These are phyloP conservation scores for Orthosia gracilis DNA, from an alignment of 2,888 invertebrate species.

Conservation along the genomic window DNA sequence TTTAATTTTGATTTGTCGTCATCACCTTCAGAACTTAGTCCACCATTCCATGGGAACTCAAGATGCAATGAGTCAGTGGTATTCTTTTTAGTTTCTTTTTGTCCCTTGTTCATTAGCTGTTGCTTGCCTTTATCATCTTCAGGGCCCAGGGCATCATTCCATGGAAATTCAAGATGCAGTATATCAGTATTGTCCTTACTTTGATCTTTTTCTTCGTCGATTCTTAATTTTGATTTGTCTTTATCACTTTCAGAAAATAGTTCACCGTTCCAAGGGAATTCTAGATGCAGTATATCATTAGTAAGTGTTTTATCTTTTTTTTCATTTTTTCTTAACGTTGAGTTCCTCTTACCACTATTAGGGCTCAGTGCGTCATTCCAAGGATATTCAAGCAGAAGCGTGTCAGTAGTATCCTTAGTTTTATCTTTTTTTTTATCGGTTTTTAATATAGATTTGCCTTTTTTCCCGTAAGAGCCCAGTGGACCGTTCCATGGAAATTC, in stretches of 20 bases:
- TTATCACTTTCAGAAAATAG: no score
- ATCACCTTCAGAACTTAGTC: background rate
- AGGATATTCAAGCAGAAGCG: slow-evolving; percentile 20
- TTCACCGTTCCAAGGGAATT: slow-evolving; percentile 37
- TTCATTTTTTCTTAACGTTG: background rate
- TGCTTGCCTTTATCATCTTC: background rate
- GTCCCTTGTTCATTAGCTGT: background rate
- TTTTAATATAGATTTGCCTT: background rate
- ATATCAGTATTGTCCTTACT: background rate
- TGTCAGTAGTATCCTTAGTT: background rate
- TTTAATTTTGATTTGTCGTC: background rate
- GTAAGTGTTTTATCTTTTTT: background rate
- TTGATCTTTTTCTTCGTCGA: background rate
- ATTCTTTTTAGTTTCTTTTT: background rate
- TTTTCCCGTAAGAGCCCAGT: background rate
- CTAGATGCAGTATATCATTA: slow-evolving; percentile 1
- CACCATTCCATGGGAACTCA: slow-evolving; percentile 25
- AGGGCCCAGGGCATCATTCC: background rate
- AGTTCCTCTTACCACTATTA: background rate
- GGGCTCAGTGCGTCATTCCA: slow-evolving; percentile 20
- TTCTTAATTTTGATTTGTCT: background rate
- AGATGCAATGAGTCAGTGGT: slow-evolving; percentile 3
- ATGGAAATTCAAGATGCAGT: slow-evolving; percentile 11
- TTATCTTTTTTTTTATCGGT: background rate
- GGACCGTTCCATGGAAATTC: slow-evolving; percentile 35